phyloP scores from a whole-genome alignment of 2,797 vertebrate species.

The Intellagama lesueurii region DNA sequence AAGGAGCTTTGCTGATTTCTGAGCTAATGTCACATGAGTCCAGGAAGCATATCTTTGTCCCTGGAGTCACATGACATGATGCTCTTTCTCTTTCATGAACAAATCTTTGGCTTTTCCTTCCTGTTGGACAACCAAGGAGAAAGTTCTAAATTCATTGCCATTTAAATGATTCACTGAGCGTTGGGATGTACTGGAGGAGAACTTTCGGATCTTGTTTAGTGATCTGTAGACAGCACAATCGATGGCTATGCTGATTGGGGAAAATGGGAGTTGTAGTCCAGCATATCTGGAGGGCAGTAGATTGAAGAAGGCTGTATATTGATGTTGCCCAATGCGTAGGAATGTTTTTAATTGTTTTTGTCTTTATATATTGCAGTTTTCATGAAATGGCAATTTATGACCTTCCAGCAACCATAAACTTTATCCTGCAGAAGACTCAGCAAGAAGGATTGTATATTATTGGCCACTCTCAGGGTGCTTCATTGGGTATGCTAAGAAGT shows the following conservation, averaged over 20 bases:
- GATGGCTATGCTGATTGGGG: not conserved
- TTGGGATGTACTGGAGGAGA: too few species aligned
- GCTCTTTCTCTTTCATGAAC: too few species aligned
- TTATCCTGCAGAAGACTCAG: slow-evolving; percentile 81
- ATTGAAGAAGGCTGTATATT: not conserved
- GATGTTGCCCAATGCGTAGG: not conserved
- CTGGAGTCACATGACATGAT: too few species aligned
- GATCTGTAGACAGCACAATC: too few species aligned
- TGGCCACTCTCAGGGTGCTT: slow-evolving; percentile 89
- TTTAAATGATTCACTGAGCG: too few species aligned
- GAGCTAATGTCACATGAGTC: not conserved
- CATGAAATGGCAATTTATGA: slow-evolving; percentile 89
- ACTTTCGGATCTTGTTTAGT: too few species aligned
- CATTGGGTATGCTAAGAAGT: slow-evolving; percentile 77
- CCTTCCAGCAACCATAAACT: slow-evolving; percentile 84
- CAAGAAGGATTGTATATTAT: slow-evolving; percentile 85
- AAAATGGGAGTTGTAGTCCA: not conserved
- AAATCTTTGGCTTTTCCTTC: too few species aligned
- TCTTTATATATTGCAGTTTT: slow-evolving; percentile 73
- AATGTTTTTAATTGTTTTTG: not conserved
- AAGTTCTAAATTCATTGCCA: too few species aligned
- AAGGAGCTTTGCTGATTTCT: not conserved
- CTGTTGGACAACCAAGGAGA: too few species aligned
- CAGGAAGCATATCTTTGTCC: too few species aligned
- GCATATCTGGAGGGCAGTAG: not conserved